These are phyloP conservation scores for Papilio dardanus DNA, from an alignment of 1,140 invertebrate species.

Conservation along the genomic window DNA sequence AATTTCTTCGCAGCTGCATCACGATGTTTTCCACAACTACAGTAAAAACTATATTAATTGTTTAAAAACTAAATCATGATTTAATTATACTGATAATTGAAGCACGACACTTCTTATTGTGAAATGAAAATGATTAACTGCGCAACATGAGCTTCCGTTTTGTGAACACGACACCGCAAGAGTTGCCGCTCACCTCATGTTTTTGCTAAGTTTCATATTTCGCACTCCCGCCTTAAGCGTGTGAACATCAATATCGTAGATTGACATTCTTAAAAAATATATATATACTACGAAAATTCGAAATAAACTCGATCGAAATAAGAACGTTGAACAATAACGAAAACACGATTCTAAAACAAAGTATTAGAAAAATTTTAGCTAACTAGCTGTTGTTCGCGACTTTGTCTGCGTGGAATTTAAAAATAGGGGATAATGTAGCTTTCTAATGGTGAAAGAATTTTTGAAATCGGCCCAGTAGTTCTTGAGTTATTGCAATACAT, in stretches of 20 bases:
- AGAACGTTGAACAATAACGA: not conserved
- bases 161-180: slow-evolving; percentile 43
- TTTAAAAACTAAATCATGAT: not conserved
- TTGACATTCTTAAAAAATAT: slow-evolving; percentile 43
- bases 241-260: slow-evolving; percentile 44
- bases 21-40: no score
- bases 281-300: slow-evolving; percentile 45
- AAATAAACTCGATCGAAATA: slow-evolving; percentile 20
- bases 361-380: no score
- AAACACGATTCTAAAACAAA: not conserved
- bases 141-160: slow-evolving; percentile 19
- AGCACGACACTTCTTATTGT: not conserved
- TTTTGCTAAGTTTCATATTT: slow-evolving; percentile 53
- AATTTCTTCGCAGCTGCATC: no score
- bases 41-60: no score
- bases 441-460: no score
- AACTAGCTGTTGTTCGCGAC: no score
- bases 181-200: slow-evolving; percentile 44
- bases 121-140: slow-evolving; percentile 15
- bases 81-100: not conserved
- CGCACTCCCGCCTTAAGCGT: slow-evolving; percentile 52
- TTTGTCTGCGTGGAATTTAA: no score
- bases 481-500: no score
- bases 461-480: no score
- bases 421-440: no score